These are phyloP conservation scores for Nasonia giraulti DNA, from an alignment of 1,140 invertebrate genomes.

Conservation along the genomic window DNA sequence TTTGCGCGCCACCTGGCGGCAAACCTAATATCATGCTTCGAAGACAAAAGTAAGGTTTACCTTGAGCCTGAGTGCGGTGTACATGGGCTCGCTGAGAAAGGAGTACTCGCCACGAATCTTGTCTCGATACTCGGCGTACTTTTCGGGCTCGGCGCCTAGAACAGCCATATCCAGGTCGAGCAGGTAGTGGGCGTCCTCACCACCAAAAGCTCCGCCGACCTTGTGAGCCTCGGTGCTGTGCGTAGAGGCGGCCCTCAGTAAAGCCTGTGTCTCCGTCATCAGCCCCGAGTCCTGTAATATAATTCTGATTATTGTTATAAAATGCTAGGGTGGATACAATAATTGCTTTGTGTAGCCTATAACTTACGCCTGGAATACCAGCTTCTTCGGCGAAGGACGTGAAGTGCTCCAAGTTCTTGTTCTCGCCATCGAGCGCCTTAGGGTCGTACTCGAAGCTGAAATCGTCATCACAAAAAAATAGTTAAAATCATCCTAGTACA, in stretches of 20 bases:
- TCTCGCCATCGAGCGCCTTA: constrained; percentile 71
- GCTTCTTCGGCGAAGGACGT: constrained; percentile 71
- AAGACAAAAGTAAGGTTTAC: constrained; percentile 60
- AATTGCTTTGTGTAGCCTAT: neutral
- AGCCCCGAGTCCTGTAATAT: constrained; percentile 68
- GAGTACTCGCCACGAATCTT: constrained; percentile 77
- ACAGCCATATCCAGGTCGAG: constrained; percentile 79
- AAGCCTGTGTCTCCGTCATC: constrained; percentile 70
- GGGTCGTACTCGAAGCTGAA: constrained; percentile 75
- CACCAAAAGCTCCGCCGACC: constrained; percentile 74
- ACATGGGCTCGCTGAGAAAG: constrained; percentile 76
- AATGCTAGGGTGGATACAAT: neutral
- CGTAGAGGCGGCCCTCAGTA: constrained; percentile 75
- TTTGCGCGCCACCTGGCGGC: no score
- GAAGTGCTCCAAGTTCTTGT: constrained; percentile 73
- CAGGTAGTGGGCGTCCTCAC: constrained; percentile 78
- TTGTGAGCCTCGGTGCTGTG: constrained; percentile 79
- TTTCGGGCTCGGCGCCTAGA: constrained; percentile 72
- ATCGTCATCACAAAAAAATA: constrained; percentile 31
- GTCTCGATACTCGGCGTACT: constrained; percentile 74
- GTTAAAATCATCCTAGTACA: no score
- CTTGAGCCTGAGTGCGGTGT: constrained; percentile 76
- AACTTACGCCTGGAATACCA: constrained; percentile 66
- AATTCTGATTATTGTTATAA: neutral
- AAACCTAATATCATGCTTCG: no score